phyloP scores from a whole-genome alignment of 2,113 vertebrate genomes.

The Tichodroma muraria region DNA sequence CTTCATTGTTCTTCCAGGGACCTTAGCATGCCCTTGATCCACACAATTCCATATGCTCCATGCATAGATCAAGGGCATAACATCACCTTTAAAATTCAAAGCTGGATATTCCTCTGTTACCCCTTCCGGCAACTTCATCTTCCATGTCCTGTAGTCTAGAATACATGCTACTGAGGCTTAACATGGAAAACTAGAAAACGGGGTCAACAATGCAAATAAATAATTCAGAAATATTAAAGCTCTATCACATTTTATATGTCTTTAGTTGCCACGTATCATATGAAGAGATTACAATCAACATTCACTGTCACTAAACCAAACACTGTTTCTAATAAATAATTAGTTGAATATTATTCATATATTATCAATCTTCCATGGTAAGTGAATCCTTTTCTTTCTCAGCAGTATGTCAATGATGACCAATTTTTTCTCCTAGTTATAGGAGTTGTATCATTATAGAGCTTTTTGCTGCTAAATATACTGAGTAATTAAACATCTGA shows the following conservation, averaged over 20 bases:
- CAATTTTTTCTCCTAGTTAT: not conserved
- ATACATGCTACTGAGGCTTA: not conserved
- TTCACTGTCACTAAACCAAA: not conserved
- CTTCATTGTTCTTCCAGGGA: conserved; percentile 32
- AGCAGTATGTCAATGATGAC: not conserved
- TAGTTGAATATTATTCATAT: not conserved
- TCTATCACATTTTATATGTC: not conserved
- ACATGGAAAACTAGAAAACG: not conserved
- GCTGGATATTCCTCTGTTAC: not conserved
- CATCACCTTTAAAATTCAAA: not conserved
- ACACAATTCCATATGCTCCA: not conserved
- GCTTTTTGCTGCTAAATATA: not conserved
- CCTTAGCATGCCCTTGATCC: conserved; percentile 13
- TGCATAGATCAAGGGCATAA: not conserved
- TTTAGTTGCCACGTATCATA: not conserved
- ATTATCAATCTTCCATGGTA: not conserved
- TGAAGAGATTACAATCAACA: not conserved
- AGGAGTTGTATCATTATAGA: not conserved
- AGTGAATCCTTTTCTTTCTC: not conserved
- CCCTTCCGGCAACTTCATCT: not conserved
- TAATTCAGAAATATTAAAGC: not conserved
- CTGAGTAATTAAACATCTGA: not conserved
- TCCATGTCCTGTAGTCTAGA: not conserved
- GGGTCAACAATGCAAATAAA: not conserved
- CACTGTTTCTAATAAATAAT: not conserved